These are phyloP conservation scores for Melanotaenia parkinsoni DNA, from an alignment of 2,797 vertebrate genomes.

Conservation along the genomic window DNA sequence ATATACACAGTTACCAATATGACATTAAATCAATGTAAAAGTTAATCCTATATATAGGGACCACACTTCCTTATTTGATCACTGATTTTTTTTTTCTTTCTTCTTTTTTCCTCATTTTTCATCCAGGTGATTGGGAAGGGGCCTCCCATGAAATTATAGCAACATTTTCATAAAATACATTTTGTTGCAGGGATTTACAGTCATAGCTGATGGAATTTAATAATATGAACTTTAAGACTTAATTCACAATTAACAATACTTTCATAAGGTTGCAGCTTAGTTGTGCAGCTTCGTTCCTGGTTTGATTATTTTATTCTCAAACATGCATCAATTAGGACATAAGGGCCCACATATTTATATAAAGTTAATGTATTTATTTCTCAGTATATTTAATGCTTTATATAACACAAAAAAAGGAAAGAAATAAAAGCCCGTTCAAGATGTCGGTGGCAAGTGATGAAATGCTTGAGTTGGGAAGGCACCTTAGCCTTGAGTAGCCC, in stretches of 20 bases:
- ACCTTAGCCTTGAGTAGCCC: conserved; percentile 56
- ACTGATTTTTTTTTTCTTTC: conserved; percentile 52
- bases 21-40: conserved; percentile 72
- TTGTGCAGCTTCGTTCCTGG: conserved; percentile 75
- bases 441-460: conserved; percentile 53
- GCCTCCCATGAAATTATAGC: conserved; percentile 71
- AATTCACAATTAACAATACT: conserved; percentile 50
- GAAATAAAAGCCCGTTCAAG: conserved; percentile 59
- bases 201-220: conserved; percentile 58
- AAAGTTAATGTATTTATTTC: conserved; percentile 83
- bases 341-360: conserved; percentile 80
- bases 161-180: conserved; percentile 66
- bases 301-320: conserved; percentile 61
- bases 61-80: conserved; percentile 79
- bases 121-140: conserved; percentile 58
- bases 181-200: conserved; percentile 63
- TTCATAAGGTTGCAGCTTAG: conserved; percentile 48
- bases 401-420: conserved; percentile 47
- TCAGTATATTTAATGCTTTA: conserved; percentile 78
- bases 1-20: conserved; percentile 62
- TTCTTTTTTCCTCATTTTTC: conserved; percentile 22
- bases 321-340: conserved; percentile 67
- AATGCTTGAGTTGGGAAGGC: conserved; percentile 53
- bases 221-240: conserved; percentile 56
- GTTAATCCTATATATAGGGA: conserved; percentile 80